Evolutionary conservation across 2,113 vertebrate genomes (phyloP).

Genomic region (Sinosuthora webbiana): DNA sequence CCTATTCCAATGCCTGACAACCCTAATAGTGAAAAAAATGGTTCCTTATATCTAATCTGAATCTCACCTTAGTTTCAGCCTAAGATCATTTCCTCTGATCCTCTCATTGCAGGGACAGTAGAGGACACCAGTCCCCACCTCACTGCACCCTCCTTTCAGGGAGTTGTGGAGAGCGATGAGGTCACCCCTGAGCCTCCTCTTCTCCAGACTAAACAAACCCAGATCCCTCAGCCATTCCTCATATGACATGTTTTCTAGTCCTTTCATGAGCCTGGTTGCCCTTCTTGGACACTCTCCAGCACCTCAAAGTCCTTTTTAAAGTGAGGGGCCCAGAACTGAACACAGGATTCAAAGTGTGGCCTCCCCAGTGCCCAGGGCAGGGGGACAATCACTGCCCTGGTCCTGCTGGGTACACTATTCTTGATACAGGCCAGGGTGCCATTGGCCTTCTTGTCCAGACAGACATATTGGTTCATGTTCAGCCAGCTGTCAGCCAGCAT

Average conservation of each 20-base stretch:
- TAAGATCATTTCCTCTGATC: not conserved
- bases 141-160: not conserved
- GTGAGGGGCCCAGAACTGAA: not conserved
- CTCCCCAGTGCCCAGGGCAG: not conserved
- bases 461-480: not conserved
- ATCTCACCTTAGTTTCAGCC: accelerated
- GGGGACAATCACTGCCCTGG: not conserved
- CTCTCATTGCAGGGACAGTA: not conserved
- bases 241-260: not conserved
- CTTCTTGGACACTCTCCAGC: not conserved
- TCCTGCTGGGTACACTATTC: not conserved
- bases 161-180: accelerated
- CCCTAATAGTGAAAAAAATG: not conserved
- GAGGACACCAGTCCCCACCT: accelerated
- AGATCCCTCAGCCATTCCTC: not conserved
- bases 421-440: not conserved
- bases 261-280: accelerated
- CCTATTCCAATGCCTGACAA: not conserved
- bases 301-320: not conserved
- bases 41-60: not conserved
- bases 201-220: not conserved
- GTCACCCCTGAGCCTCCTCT: not conserved
- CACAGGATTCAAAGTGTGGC: accelerated
- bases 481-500: not conserved
- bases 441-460: not conserved